Base-by-base conservation (phyloP, 2,797 vertebrate species). In the Pseudomugil gertrudae region DNA sequence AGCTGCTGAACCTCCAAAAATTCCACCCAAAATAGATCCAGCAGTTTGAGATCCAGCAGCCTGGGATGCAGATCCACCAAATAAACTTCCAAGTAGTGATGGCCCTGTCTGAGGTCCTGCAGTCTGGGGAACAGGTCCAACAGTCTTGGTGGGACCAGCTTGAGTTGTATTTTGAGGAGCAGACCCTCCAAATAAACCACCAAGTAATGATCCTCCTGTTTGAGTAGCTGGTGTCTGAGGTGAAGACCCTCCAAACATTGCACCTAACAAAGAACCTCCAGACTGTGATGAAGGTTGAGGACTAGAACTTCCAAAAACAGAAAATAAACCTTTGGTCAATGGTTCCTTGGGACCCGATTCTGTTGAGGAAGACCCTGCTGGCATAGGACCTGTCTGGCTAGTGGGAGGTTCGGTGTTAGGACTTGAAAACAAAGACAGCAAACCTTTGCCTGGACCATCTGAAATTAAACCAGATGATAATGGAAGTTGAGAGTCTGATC, bases 11-110 rank as follows among this genome's bases (percentile, higher is more conserved):
- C 84, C 84, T 64, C 94, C 90, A 77, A 94, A 94, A 79, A 92
- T 66, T 0, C 87, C 91, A 80, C 88, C 88, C 79, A 95, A 94
- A 2, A 92, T 69, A 35, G 90, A 91, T 0, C 84, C 84, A 36
- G 57, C 82, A 63, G 74, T 61, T 52, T 89, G 90, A 63, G 88
- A 66, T 66, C 73, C 86, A 69, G 57, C 56, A 60, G 76, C 53
- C 51, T 87, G 84, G 21, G 86, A 10, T 64, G 66, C 45, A 57
- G 88, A 74, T 66, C 81, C 83, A 45, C 87, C 78, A 87, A 92
- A 90, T 61, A 92, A 94, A 36, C 88, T 83, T 58, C 95, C 95
- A 84, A 96, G 93, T 78, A 96, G 74, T 61, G 91, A 87, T 54
- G 78, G 5, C 9, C 84, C 93, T 74, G 84, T 82, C 70, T 90